A percentile compares a stretch with the other conserved stretches of the same genome.
phyloP scores from a whole-genome alignment of 2,888 invertebrate species.

The Erebia aethiops region DNA sequence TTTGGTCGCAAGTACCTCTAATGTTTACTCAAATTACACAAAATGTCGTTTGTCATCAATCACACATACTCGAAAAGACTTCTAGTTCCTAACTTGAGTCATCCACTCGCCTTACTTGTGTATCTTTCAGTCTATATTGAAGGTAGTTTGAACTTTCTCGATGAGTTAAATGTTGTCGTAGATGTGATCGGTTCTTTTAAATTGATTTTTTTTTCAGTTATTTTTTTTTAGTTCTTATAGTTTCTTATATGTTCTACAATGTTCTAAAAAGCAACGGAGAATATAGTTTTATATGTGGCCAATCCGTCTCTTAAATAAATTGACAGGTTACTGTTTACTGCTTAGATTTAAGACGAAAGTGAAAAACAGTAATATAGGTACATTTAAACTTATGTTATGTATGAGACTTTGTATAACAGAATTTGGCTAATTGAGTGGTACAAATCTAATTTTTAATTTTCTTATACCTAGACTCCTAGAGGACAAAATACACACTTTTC shows the following conservation, averaged over 20 bases:
- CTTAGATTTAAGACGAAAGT: no score
- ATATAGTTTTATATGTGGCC: neutral
- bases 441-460: neutral
- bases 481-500: neutral
- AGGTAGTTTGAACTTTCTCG: constrained; percentile 71
- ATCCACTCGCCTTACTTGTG: constrained; percentile 81
- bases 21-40: constrained; percentile 28
- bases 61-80: constrained; percentile 46
- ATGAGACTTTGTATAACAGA: no score
- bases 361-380: no score
- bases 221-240: constrained; percentile 48
- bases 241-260: constrained; percentile 44
- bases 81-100: constrained; percentile 67
- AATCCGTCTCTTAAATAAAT: no score
- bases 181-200: constrained; percentile 48
- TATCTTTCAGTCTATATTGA: constrained; percentile 72
- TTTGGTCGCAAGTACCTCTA: constrained; percentile 23
- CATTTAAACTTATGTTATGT: no score
- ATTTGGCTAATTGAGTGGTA: neutral
- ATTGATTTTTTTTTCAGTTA: constrained; percentile 44
- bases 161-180: constrained; percentile 71
- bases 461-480: neutral
- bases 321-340: no score
- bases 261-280: neutral
- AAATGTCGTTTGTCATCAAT: constrained; percentile 39